Evolutionary conservation across 2,888 invertebrate genomes (phyloP), one percentile per base, ranked within the genome.

Genomic region (Hedya salicella): DNA sequence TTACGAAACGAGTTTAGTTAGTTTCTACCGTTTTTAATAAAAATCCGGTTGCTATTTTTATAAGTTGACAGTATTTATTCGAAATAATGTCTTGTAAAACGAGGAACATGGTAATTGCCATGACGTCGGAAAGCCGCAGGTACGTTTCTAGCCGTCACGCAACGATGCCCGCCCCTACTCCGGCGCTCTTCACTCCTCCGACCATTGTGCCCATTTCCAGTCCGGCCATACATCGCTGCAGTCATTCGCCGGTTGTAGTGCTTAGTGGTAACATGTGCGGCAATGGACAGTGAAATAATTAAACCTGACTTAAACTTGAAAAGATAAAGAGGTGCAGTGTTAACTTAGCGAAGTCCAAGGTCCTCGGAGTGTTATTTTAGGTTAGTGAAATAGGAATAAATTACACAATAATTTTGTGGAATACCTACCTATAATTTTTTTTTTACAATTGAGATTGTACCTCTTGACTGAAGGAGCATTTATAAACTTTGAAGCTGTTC

Each of bases 341-440:
- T 68, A 73, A 73, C 78, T 75, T 78, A 76, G 77, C 83, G 81
- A 84, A 88, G 87, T 88, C 87, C 88, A 89, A 90, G 88, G 88
- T 78, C 85, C 79, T 69, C 62, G 53, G 57, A 50, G 60, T 39
- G 65, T 53, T 59, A 65, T 65, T 65, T 65, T 53, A 53, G 60
- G 65, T 65, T 60, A 65, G 65, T 53, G 46, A 64, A 57, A 50
- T 65, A 59, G 52, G 46, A 53, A 65, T 65, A 64, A 64, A 57
- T 25, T 65, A 40, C 53, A 40, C 3, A 52, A 62, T 25, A 25
- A 50, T 17, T 36, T 44, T 57, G n/a, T 64, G 14, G 9, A 36
- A 21, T 63, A 17, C 3, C 17, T 49, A 17, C 5, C 16, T 49
- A 49, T 48, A n/a, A 16, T 3, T 1, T 17, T 25, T 42, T 19